These are phyloP conservation scores for Plotosus lineatus DNA, from an alignment of 2,113 vertebrate species.

Conservation along the genomic window DNA sequence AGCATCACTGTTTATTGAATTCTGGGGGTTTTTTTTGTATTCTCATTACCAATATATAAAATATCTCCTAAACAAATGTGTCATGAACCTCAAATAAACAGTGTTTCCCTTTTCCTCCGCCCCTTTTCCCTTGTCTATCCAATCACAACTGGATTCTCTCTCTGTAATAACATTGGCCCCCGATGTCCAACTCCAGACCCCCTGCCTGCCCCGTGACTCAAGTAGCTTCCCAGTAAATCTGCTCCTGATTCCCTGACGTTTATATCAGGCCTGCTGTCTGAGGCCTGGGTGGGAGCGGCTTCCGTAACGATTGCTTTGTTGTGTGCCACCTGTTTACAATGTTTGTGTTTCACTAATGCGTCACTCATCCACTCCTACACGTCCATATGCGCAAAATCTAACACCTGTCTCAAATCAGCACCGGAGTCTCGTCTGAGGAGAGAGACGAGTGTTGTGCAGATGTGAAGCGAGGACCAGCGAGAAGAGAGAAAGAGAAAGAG, in stretches of 20 bases:
- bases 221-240: neutral
- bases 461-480: slow-evolving; percentile 40
- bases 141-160: neutral
- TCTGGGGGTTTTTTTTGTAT: neutral
- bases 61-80: neutral
- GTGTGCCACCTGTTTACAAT: neutral
- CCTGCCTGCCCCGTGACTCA: neutral
- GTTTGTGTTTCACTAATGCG: slow-evolving; percentile 13
- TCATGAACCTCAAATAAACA: neutral
- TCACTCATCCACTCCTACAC: slow-evolving; percentile 23
- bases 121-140: neutral
- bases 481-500: neutral
- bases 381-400: neutral
- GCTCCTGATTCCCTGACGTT: neutral
- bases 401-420: slow-evolving; percentile 46
- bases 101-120: too few species aligned
- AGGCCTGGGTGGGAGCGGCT: neutral
- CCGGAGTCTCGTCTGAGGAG: slow-evolving; percentile 42
- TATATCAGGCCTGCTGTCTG: neutral
- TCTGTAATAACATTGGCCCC: neutral
- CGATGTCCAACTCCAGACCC: neutral
- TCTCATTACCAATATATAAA: neutral
- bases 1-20: neutral
- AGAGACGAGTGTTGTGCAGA: slow-evolving; percentile 10
- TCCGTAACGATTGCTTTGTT: slow-evolving; percentile 9